Evolutionary conservation across 2,113 vertebrate genomes (phyloP).

Genomic region (Antechinus flavipes): DNA sequence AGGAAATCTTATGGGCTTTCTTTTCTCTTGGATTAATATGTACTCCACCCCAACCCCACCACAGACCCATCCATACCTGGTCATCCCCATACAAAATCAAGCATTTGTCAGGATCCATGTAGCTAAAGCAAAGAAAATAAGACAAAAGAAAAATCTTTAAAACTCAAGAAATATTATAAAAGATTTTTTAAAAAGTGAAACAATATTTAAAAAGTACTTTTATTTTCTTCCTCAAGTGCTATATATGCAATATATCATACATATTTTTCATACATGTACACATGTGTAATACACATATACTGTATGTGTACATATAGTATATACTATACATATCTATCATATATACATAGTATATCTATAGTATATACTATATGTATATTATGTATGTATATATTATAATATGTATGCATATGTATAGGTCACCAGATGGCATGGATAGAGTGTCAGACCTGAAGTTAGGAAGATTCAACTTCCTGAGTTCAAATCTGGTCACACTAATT

Average conservation of each 20-base stretch:
- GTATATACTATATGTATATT: neutral
- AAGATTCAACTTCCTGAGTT: neutral
- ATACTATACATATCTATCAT: too few species aligned
- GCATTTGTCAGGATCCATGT: constrained; percentile 84
- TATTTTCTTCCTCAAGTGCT: neutral
- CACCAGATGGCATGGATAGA: neutral
- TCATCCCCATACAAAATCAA: constrained; percentile 87
- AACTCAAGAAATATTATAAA: neutral
- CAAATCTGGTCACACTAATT: neutral
- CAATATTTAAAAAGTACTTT: neutral
- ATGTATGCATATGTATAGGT: neutral
- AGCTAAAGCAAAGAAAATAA: constrained; percentile 77
- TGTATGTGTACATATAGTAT: neutral
- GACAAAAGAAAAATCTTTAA: constrained; percentile 15
- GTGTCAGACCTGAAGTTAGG: neutral
- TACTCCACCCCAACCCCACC: neutral
- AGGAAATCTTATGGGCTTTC: neutral
- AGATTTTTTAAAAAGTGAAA: neutral
- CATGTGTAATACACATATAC: neutral
- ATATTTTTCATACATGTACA: neutral
- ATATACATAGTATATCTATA: too few species aligned
- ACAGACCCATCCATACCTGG: constrained; percentile 79
- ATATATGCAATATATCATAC: neutral
- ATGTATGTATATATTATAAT: neutral
- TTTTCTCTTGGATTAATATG: neutral